These are phyloP conservation scores for Listronotus oregonensis DNA, from an alignment of 1,140 invertebrate species.

Conservation along the genomic window DNA sequence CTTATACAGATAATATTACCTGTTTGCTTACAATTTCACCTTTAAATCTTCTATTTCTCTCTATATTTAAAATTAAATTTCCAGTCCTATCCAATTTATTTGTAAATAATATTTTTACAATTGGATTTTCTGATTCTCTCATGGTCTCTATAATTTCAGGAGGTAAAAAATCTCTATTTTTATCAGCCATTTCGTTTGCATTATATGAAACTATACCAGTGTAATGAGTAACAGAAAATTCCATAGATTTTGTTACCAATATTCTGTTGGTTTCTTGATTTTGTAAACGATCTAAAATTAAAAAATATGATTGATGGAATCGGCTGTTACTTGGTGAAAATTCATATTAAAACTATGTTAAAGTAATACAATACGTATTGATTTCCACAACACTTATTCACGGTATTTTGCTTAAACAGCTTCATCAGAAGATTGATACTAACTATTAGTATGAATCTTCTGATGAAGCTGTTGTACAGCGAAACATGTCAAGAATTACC, in stretches of 20 bases:
- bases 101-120: constrained; percentile 78
- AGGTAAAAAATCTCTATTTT: constrained; percentile 87
- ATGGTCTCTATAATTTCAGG: constrained; percentile 85
- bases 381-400: too few species aligned
- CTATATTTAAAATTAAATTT: constrained; percentile 64
- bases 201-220: constrained; percentile 84
- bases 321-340: too few species aligned
- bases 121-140: constrained; percentile 73
- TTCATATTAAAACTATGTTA: too few species aligned
- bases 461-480: too few species aligned
- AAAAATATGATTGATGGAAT: too few species aligned
- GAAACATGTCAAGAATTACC: too few species aligned
- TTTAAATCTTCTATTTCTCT: constrained; percentile 40
- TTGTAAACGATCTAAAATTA: constrained; percentile 48
- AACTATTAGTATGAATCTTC: too few species aligned
- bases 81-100: constrained; percentile 86
- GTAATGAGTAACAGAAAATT: constrained; percentile 82
- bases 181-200: constrained; percentile 78
- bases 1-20: background rate
- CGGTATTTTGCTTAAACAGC: too few species aligned
- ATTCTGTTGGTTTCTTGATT: constrained; percentile 63
- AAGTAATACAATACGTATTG: too few species aligned
- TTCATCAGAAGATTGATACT: too few species aligned
- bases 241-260: constrained; percentile 66
- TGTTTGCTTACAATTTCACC: constrained; percentile 14